Percentiles rank a stretch among this genome's conserved stretches.
Conservation (phyloP, 1,140 invertebrate genomes). For the Calosoma granatense region DNA sequence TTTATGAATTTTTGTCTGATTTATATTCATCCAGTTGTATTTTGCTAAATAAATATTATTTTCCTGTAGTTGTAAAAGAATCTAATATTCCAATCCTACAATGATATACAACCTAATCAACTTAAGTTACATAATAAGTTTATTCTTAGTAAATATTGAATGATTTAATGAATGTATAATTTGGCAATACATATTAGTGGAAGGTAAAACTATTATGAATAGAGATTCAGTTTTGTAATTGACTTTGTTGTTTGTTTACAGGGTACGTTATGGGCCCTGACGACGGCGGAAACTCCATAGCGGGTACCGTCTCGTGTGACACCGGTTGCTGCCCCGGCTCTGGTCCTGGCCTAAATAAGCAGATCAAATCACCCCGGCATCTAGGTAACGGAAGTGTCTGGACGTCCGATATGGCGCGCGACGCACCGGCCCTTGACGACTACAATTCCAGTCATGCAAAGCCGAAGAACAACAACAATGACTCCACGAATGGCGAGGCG, state of each 20-base stretch:
- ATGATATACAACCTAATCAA: no score
- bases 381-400: not conserved
- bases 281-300: not conserved
- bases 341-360: not conserved
- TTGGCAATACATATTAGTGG: no score
- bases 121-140: no score
- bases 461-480: not conserved
- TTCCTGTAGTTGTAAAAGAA: no score
- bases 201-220: no score
- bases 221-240: no score
- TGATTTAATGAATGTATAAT: no score
- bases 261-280: slow-evolving; percentile 1
- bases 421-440: not conserved
- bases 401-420: not conserved
- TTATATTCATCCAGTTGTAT: no score
- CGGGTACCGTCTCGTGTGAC: not conserved
- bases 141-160: no score
- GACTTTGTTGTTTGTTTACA: not conserved
- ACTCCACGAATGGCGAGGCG: not conserved
- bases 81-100: no score
- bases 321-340: not conserved
- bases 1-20: no score
- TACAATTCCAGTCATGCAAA: not conserved
- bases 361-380: not conserved
- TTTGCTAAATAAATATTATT: no score